Evolutionary conservation across 2,888 invertebrate genomes (phyloP).

Genomic region (Hypsopygia costalis): DNA sequence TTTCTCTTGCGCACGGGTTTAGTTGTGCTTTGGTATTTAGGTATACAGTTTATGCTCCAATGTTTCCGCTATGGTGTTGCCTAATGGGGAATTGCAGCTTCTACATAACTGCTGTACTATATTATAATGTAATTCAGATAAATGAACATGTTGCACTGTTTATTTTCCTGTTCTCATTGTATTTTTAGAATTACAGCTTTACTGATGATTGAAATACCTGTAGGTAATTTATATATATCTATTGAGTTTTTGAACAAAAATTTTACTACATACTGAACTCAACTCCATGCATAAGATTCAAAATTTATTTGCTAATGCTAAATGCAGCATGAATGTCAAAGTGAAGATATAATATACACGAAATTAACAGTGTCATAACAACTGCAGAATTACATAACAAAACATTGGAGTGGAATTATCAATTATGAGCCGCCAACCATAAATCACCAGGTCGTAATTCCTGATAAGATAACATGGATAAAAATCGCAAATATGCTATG

Average conservation of each 20-base stretch:
- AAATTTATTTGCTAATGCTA: no score
- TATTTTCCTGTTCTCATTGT: neutral
- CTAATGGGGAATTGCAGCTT: slow-evolving; percentile 36
- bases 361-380: no score
- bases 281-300: no score
- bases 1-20: slow-evolving; percentile 65
- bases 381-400: no score
- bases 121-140: slow-evolving; percentile 11
- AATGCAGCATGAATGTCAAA: no score
- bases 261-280: no score
- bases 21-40: slow-evolving; percentile 31
- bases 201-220: no score
- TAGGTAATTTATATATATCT: no score
- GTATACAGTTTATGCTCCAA: slow-evolving; percentile 47
- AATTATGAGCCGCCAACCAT: slow-evolving; percentile 21
- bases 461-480: slow-evolving; percentile 27
- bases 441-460: slow-evolving; percentile 27
- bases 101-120: slow-evolving; percentile 3
- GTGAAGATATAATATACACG: no score
- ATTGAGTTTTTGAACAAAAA: no score
- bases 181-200: no score
- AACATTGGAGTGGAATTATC: slow-evolving; percentile 22
- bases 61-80: slow-evolving; percentile 45
- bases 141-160: slow-evolving; percentile 14
- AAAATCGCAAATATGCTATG: slow-evolving; percentile 11